Percentiles rank a stretch among this genome's conserved stretches.
Conservation (phyloP, 2,797 vertebrate species). For the Psittacula echo region DNA sequence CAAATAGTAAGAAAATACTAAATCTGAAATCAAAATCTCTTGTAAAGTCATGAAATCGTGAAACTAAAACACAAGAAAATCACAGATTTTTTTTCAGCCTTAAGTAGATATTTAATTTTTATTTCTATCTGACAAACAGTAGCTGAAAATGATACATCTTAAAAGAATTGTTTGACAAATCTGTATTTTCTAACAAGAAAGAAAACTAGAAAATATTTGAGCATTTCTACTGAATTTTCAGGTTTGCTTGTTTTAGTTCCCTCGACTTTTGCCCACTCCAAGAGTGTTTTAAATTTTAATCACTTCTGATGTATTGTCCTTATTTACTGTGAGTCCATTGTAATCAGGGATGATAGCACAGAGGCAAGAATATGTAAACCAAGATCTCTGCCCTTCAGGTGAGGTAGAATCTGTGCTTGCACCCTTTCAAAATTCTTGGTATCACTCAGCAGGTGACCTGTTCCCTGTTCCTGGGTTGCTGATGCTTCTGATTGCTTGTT, state of each 20-base stretch:
- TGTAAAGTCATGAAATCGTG: background rate
- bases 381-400: background rate
- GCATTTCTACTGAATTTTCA: background rate
- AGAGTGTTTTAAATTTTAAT: background rate
- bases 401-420: background rate
- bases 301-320: background rate
- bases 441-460: background rate
- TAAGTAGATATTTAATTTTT: background rate
- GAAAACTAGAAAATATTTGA: background rate
- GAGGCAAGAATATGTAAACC: background rate
- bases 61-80: background rate
- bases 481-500: background rate
- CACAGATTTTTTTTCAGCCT: background rate
- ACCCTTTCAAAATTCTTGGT: background rate
- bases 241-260: background rate
- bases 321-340: background rate
- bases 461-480: background rate
- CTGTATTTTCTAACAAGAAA: background rate
- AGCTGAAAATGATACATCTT: background rate
- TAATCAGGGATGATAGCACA: background rate
- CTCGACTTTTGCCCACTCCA: background rate
- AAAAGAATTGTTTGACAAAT: background rate
- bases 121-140: background rate
- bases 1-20: background rate
- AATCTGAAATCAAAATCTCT: background rate